A percentile compares a stretch with the other conserved stretches of the same genome.
Conservation (phyloP, 2,888 invertebrate genomes). For the Eledona agricola region DNA sequence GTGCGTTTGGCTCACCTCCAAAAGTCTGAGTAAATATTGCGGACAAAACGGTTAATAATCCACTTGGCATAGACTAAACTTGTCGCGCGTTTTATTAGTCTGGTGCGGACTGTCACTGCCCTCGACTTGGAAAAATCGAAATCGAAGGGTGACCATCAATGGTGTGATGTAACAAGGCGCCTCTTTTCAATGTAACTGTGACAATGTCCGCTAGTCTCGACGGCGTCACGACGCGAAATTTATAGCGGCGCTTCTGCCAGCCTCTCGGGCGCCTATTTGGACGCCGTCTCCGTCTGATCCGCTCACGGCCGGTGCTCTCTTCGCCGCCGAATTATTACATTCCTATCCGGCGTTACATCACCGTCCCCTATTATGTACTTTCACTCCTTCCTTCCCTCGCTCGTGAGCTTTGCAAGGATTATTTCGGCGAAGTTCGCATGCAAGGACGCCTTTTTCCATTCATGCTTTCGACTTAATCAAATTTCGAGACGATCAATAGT, state of each 20-base stretch:
- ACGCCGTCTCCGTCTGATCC: slow-evolving; percentile 37
- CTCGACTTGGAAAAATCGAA: slow-evolving; percentile 8
- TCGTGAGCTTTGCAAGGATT: too few species aligned
- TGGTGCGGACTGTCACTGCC: slow-evolving; percentile 33
- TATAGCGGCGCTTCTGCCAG: slow-evolving; percentile 58
- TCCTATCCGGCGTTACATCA: too few species aligned
- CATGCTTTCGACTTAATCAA: slow-evolving; percentile 12
- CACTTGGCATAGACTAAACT: slow-evolving; percentile 37
- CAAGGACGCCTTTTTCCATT: slow-evolving; percentile 11
- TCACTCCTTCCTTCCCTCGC: too few species aligned
- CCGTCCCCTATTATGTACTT: too few species aligned
- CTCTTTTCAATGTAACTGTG: slow-evolving; percentile 50
- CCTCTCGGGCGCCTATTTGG: slow-evolving; percentile 53
- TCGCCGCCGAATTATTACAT: too few species aligned
- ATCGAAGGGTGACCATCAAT: too few species aligned
- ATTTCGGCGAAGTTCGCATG: too few species aligned
- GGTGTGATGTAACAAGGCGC: slow-evolving; percentile 28
- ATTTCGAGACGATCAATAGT: slow-evolving; percentile 11
- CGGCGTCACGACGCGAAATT: slow-evolving; percentile 56
- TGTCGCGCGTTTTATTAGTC: slow-evolving; percentile 35
- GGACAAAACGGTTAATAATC: slow-evolving; percentile 41
- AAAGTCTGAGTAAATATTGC: slow-evolving; percentile 43
- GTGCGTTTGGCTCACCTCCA: slow-evolving; percentile 38
- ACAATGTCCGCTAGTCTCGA: slow-evolving; percentile 57
- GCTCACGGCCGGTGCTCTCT: slow-evolving; percentile 28